phyloP scores from a whole-genome alignment of 2,888 invertebrate species.

The Serripes groenlandicus region DNA sequence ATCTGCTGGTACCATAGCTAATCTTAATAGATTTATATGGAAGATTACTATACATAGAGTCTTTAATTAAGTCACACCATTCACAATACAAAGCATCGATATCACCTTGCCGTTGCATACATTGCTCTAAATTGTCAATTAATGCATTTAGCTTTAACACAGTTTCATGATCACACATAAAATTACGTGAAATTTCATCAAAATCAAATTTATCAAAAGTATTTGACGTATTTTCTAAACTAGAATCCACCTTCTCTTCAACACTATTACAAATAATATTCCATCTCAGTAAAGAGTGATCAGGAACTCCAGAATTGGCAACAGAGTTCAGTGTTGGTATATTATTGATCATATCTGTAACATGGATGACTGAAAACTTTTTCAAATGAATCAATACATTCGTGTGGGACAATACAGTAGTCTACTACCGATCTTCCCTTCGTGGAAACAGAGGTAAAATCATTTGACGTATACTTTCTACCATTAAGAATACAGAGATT shows the following conservation, averaged over 20 bases:
- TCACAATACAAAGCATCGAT: background rate
- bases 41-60: background rate
- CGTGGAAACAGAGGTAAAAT: too few species aligned
- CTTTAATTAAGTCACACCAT: constrained; percentile 5
- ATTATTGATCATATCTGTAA: background rate
- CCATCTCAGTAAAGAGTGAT: background rate
- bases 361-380: background rate
- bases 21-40: background rate
- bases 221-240: background rate
- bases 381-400: background rate
- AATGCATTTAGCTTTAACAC: background rate
- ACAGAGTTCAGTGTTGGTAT: too few species aligned
- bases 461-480: constrained; percentile 27
- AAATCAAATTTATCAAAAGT: background rate
- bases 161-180: background rate
- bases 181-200: background rate
- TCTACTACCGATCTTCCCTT: too few species aligned
- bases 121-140: background rate
- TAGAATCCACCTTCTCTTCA: background rate
- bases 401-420: too few species aligned
- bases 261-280: background rate
- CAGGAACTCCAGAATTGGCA: background rate
- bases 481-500: constrained; percentile 49
- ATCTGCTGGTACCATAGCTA: background rate
- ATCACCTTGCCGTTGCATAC: background rate